Percentiles rank a stretch among this genome's conserved stretches.
Conservation (phyloP, 2,113 vertebrate genomes). For the Lonchura striata region DNA sequence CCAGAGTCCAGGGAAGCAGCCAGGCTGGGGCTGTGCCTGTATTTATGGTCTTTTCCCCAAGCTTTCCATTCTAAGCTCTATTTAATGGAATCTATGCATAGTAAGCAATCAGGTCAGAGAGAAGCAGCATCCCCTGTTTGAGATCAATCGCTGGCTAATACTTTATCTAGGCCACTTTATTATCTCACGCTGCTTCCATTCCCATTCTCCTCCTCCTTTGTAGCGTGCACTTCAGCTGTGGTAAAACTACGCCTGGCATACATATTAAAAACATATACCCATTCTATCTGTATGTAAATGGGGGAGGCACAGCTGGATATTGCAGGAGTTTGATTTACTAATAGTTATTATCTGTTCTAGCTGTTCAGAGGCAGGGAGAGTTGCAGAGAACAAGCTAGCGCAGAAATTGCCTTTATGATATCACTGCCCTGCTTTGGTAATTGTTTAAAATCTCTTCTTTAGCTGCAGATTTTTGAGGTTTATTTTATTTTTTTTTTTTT, state of each 20-base stretch:
- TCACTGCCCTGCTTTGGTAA: slow-evolving; percentile 72
- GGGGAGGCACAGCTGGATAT: slow-evolving; percentile 94
- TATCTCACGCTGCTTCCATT: slow-evolving; percentile 82
- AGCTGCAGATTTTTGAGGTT: background rate
- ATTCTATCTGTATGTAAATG: slow-evolving; percentile 99
- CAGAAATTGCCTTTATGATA: slow-evolving; percentile 92
- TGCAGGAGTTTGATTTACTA: slow-evolving; percentile 97
- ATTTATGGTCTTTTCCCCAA: slow-evolving; percentile 64
- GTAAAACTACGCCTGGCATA: slow-evolving; percentile 80
- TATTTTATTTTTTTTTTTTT: no score
- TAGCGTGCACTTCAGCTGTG: slow-evolving; percentile 72
- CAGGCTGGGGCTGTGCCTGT: background rate
- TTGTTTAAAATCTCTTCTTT: slow-evolving; percentile 75
- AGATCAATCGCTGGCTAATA: slow-evolving; percentile 84
- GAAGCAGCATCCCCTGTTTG: slow-evolving; percentile 79
- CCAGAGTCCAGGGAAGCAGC: background rate
- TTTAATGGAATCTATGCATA: slow-evolving; percentile 86
- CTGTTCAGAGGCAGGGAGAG: slow-evolving; percentile 86
- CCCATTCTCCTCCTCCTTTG: slow-evolving; percentile 79
- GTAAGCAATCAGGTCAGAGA: slow-evolving; percentile 80
- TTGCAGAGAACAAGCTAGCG: slow-evolving; percentile 83
- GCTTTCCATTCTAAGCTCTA: slow-evolving; percentile 81
- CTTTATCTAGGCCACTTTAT: slow-evolving; percentile 88
- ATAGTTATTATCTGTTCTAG: slow-evolving; percentile 99
- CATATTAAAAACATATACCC: slow-evolving; percentile 97